These are phyloP conservation scores for Rhamphomyia laevipes DNA, from an alignment of 2,888 invertebrate species.

Conservation along the genomic window DNA sequence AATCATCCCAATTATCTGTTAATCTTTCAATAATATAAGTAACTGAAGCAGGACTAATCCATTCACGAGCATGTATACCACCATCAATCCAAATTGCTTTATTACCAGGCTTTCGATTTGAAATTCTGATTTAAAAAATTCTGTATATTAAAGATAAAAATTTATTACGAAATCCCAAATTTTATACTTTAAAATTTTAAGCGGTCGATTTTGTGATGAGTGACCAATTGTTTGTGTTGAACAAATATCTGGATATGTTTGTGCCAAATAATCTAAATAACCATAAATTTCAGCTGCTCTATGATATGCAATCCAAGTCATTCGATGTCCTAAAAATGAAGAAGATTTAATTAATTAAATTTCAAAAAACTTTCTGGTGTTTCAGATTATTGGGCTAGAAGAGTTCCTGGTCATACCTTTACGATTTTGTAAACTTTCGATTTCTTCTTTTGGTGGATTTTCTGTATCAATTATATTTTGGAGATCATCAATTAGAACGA, in stretches of 20 bases:
- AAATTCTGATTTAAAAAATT: constrained; percentile 41
- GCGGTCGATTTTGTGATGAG: constrained; percentile 58
- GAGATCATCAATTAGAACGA: constrained; percentile 64
- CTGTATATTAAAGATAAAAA: not conserved
- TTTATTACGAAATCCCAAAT: too few species aligned
- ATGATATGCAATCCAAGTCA: constrained; percentile 72
- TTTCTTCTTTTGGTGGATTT: constrained; percentile 58
- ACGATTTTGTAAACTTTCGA: constrained; percentile 55
- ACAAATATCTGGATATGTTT: constrained; percentile 59
- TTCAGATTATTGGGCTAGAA: too few species aligned
- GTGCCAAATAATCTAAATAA: constrained; percentile 59
- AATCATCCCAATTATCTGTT: constrained; percentile 52
- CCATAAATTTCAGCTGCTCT: constrained; percentile 54
- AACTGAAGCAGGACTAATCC: constrained; percentile 71
- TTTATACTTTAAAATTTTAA: constrained; percentile 45
- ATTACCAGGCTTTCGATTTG: constrained; percentile 50
- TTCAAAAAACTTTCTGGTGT: too few species aligned
- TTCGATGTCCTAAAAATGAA: too few species aligned
- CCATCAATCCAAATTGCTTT: constrained; percentile 62
- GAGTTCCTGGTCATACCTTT: too few species aligned
- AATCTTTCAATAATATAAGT: constrained; percentile 63
- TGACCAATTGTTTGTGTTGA: constrained; percentile 61
- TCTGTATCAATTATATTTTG: constrained; percentile 69
- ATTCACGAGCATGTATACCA: constrained; percentile 82
- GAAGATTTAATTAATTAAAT: too few species aligned